phyloP scores from a whole-genome alignment of 2,888 invertebrate genomes.

The Andrena dorsata region DNA sequence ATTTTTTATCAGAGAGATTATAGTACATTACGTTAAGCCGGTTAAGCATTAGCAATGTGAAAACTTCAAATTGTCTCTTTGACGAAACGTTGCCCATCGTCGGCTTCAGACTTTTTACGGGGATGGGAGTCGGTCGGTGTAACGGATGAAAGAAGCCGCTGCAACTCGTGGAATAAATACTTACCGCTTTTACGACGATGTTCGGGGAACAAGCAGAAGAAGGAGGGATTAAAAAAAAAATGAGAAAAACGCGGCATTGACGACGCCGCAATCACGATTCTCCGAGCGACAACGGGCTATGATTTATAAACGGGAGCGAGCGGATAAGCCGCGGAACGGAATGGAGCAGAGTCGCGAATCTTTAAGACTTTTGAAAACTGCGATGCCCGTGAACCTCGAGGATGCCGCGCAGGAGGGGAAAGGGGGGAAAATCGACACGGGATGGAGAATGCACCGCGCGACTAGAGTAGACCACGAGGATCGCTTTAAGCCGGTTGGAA shows the following conservation, averaged over 20 bases:
- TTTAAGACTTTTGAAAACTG: constrained; percentile 7
- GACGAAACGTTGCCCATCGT: not conserved
- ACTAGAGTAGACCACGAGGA: constrained; percentile 48
- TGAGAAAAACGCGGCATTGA: not conserved
- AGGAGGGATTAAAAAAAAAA: not conserved
- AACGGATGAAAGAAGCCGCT: constrained; percentile 6
- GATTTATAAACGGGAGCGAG: constrained; percentile 1
- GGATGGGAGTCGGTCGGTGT: constrained; percentile 4
- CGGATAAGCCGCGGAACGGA: not conserved
- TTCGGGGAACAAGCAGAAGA: not conserved
- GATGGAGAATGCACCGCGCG: constrained; percentile 29
- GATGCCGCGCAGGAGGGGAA: not conserved
- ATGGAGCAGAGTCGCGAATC: not conserved
- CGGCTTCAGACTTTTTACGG: not conserved
- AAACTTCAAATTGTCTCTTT: not conserved
- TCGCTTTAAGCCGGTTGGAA: constrained; percentile 57
- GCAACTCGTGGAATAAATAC: constrained; percentile 7
- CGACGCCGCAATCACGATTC: constrained; percentile 7
- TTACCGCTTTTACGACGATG: not conserved
- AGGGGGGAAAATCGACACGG: constrained; percentile 18
- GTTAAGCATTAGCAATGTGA: not conserved
- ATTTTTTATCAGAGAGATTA: not conserved
- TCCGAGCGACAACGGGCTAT: not conserved
- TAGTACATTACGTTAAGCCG: too few species aligned
- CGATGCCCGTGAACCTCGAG: not conserved